Evolutionary conservation across 2,113 vertebrate genomes (phyloP).

Genomic region (Thinocorus orbignyianus): DNA sequence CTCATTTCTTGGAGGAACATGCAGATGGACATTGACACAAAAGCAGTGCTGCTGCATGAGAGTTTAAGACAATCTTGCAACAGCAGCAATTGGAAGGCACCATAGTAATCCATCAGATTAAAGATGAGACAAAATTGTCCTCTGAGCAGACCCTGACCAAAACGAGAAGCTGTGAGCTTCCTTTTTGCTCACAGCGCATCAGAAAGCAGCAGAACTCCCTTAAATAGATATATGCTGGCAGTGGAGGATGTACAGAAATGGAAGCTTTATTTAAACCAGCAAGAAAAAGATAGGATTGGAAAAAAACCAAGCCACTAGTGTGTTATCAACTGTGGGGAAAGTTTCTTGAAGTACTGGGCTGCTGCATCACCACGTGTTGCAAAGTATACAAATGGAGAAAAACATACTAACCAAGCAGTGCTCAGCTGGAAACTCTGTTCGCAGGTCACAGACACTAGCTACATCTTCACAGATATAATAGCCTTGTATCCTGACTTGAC

Average conservation of each 20-base stretch:
- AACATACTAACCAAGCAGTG: background rate
- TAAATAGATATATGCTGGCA: background rate
- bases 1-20: background rate
- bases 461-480: background rate
- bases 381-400: background rate
- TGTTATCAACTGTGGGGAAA: background rate
- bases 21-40: background rate
- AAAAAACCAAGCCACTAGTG: background rate
- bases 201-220: background rate
- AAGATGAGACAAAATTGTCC: background rate
- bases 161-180: background rate
- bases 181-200: background rate
- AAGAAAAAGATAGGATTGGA: background rate
- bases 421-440: background rate
- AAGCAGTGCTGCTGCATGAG: background rate
- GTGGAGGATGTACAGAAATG: background rate
- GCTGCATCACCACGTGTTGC: background rate
- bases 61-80: background rate
- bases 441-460: background rate
- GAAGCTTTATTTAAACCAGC: background rate
- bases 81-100: background rate
- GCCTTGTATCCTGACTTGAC: rapidly evolving
- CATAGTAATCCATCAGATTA: background rate
- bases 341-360: background rate
- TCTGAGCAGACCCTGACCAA: background rate